Conservation (phyloP, 1,140 invertebrate species). For the Scaptomyza pallida region DNA sequence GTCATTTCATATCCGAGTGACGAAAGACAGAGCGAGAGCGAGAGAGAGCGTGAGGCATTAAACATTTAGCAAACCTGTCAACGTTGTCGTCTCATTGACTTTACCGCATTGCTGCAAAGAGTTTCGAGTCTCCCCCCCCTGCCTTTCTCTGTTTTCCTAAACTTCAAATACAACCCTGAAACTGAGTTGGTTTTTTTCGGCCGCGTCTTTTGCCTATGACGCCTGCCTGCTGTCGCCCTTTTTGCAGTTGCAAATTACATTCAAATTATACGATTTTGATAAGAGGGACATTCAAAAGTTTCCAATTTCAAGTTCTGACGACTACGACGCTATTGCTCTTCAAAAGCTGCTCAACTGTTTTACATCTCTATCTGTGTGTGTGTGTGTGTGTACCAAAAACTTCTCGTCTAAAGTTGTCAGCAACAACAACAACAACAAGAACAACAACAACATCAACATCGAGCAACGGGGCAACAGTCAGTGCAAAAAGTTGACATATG, state of each 20-base stretch:
- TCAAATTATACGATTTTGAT: slow-evolving; percentile 83
- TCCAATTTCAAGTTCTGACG: slow-evolving; percentile 81
- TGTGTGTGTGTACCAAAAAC: slow-evolving; percentile 42
- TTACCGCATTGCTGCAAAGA: slow-evolving; percentile 71
- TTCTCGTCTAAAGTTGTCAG: slow-evolving; percentile 64
- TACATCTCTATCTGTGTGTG: background rate
- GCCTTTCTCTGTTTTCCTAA: slow-evolving; percentile 13
- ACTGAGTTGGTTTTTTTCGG: background rate
- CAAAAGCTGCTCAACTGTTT: slow-evolving; percentile 6
- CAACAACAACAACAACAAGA: slow-evolving; percentile 31
- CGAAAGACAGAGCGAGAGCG: too few species aligned
- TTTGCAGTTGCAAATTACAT: slow-evolving; percentile 83
- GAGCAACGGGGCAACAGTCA: slow-evolving; percentile 43
- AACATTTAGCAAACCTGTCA: slow-evolving; percentile 75
- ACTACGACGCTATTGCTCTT: slow-evolving; percentile 56
- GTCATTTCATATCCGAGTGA: slow-evolving; percentile 38
- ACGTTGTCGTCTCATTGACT: slow-evolving; percentile 67
- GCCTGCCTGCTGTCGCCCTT: slow-evolving; percentile 50
- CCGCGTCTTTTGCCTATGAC: background rate
- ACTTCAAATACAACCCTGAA: slow-evolving; percentile 32
- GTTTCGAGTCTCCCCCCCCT: background rate
- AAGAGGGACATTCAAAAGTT: slow-evolving; percentile 83
- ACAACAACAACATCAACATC: background rate
- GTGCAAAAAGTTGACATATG: slow-evolving; percentile 83
- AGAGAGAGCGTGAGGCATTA: too few species aligned